Evolutionary conservation across 2,888 invertebrate species (phyloP), one percentile per base, ranked within the genome.

Genomic region (Suillia variegata): DNA sequence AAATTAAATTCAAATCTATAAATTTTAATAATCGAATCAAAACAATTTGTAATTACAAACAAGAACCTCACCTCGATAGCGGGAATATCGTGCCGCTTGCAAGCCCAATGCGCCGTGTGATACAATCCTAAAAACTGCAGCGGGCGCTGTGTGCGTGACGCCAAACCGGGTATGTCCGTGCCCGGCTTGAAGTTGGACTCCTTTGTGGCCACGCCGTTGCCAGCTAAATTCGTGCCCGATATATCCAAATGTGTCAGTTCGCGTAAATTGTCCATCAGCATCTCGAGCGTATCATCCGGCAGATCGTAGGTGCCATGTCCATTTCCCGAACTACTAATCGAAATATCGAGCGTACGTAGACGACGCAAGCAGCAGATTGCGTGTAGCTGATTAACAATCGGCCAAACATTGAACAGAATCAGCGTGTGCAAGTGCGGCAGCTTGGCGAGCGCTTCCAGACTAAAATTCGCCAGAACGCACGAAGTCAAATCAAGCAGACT

Each of bases 211-310:
- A 90, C 89, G 50, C 93, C 93, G 56, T 88, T 88, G 13, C 96
- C 95, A 42, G 96, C 95, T 65, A 98, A 84, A 84, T 98, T 97
- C 17, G 98, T 98, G 13, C 96, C 96, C 2, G 97, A 96, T 76
- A 98, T 95, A 82, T 98, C 98, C 70, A 98, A 83, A 21, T 93
- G 93, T 45, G 87, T 87, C 61, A 98, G 83, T 54, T 87, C 80
- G 0, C 92, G 91, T 70, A 98, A 84, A 75, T 85, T 88, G 54
- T 85, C 85, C 12, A 96, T 88, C 34, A 98, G 83, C 67, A 85
- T 85, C 20, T 87, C 84, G 42, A 98, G 83, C 26, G 78, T 79
- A 72, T 82, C 71, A 82, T 91, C 92, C 2, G 94, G 92, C 69
- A 89, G 87, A 33, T 86, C 84, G 79, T 90, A 96, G 63, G 86